Evolutionary conservation across 2,888 invertebrate genomes (phyloP).

Genomic region (Erebia aethiops): DNA sequence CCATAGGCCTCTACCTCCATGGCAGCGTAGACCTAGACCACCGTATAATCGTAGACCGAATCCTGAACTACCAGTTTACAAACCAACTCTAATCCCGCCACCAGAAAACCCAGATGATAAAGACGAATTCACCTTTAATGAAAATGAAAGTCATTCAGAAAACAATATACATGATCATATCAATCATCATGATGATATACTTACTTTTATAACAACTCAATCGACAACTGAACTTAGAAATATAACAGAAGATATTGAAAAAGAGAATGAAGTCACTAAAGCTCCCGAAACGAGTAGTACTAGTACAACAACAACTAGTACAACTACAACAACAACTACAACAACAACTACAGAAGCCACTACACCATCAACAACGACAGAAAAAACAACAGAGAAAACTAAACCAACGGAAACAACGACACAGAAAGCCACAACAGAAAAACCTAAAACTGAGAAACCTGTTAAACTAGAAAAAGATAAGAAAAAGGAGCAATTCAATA

Average conservation of each 20-base stretch:
- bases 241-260: constrained; percentile 51
- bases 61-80: constrained; percentile 84
- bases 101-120: constrained; percentile 65
- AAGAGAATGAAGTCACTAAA: constrained; percentile 54
- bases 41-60: constrained; percentile 75
- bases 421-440: constrained; percentile 49
- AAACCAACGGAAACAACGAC: constrained; percentile 48
- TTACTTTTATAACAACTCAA: constrained; percentile 50
- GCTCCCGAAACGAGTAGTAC: constrained; percentile 51
- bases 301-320: constrained; percentile 48
- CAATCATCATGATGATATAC: constrained; percentile 43
- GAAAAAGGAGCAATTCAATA: constrained; percentile 59
- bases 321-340: constrained; percentile 51
- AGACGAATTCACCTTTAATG: constrained; percentile 58
- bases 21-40: constrained; percentile 85
- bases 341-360: constrained; percentile 49
- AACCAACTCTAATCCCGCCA: constrained; percentile 82
- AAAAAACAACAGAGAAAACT: constrained; percentile 45
- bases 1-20: constrained; percentile 85
- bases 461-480: constrained; percentile 64
- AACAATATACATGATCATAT: constrained; percentile 62
- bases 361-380: constrained; percentile 45
- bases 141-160: constrained; percentile 70
- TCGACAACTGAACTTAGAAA: constrained; percentile 45
- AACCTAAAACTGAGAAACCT: constrained; percentile 53